phyloP scores from a whole-genome alignment of 2,113 vertebrate genomes.

The pig (Sus scrofa) region DNA sequence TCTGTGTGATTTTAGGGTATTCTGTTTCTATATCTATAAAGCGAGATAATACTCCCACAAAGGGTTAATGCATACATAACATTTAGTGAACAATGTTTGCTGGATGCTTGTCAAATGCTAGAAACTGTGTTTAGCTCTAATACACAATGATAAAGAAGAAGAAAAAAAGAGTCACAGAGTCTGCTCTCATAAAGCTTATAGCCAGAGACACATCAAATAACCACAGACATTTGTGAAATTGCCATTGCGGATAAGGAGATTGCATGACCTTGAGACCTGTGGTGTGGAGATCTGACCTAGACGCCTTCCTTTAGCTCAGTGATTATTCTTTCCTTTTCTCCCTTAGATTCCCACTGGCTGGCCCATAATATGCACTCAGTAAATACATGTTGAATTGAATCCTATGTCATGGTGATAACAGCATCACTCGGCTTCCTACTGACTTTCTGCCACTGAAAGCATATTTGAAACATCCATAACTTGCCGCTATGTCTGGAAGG shows the following conservation, averaged over 20 bases:
- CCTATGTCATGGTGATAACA: background rate
- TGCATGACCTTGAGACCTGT: background rate
- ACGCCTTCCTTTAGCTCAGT: background rate
- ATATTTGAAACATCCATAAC: background rate
- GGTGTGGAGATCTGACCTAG: background rate
- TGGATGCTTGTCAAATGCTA: background rate
- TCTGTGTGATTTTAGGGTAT: background rate
- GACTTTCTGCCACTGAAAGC: constrained; percentile 43
- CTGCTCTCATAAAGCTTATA: background rate
- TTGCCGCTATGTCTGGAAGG: background rate
- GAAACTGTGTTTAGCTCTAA: background rate
- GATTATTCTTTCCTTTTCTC: background rate
- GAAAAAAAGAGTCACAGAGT: background rate
- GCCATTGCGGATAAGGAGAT: background rate
- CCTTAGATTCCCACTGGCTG: background rate
- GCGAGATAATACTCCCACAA: background rate
- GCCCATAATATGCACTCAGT: background rate
- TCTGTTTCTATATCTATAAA: background rate
- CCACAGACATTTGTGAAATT: background rate
- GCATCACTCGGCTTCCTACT: background rate
- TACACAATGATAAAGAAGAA: background rate
- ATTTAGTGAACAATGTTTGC: background rate
- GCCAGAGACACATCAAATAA: background rate
- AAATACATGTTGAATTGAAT: background rate
- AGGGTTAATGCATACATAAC: background rate